Conservation (phyloP, 2,888 invertebrate species). For the Heliconius charithonia region DNA sequence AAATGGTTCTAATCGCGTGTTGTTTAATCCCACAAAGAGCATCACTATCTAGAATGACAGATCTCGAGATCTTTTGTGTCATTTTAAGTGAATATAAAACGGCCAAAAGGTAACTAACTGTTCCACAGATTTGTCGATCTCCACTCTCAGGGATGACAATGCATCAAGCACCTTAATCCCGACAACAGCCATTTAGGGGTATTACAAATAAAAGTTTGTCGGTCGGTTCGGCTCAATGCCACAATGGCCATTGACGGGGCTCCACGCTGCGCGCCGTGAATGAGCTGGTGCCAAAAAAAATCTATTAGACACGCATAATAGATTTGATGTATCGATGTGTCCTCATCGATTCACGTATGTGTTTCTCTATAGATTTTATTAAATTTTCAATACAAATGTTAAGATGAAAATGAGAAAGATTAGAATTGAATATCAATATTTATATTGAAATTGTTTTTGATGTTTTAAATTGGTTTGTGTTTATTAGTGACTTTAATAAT, state of each 20-base stretch:
- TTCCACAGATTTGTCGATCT: constrained; percentile 61
- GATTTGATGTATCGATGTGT: constrained; percentile 66
- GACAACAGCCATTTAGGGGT: constrained; percentile 81
- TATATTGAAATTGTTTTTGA: not conserved
- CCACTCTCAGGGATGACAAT: constrained; percentile 71
- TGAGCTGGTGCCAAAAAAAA: constrained; percentile 78
- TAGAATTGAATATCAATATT: not conserved
- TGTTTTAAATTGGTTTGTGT: too few relatives aligned
- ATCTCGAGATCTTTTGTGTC: constrained; percentile 69
- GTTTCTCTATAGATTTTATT: constrained; percentile 48
- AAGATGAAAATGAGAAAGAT: constrained; percentile 42
- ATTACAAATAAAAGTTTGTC: constrained; percentile 82
- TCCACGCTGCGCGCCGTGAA: constrained; percentile 79
- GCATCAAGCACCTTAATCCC: constrained; percentile 75
- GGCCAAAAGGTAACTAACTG: constrained; percentile 36
- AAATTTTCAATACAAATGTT: constrained; percentile 33
- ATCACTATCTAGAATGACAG: constrained; percentile 74
- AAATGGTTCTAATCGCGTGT: constrained; percentile 58
- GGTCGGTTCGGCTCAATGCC: constrained; percentile 64
- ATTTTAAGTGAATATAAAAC: constrained; percentile 36
- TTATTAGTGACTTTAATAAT: not conserved
- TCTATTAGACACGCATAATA: constrained; percentile 81
- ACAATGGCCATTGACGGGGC: constrained; percentile 80
- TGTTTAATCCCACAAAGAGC: constrained; percentile 70
- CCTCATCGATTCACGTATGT: constrained; percentile 59